These are phyloP conservation scores for Ascaphus truei DNA, from an alignment of 2,113 vertebrate species.

Conservation along the genomic window DNA sequence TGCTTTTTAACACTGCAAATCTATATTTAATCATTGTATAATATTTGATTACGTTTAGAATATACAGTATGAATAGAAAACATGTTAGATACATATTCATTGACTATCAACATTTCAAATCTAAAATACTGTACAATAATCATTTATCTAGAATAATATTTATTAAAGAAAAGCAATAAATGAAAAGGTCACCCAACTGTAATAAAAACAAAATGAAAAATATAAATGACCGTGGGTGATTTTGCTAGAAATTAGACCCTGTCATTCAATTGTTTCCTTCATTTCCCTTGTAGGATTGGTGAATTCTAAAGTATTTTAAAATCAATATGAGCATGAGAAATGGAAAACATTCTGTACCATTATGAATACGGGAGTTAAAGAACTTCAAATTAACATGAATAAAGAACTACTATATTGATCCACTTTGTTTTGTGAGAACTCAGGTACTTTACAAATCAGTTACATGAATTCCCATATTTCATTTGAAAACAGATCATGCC, in stretches of 20 bases:
- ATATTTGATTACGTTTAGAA: not conserved
- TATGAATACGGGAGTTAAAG: not conserved
- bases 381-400: slow-evolving; percentile 2
- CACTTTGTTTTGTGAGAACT: not conserved
- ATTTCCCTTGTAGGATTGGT: not conserved
- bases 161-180: not conserved
- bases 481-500: not conserved
- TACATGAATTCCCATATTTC: not conserved
- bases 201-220: not conserved
- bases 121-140: slow-evolving; percentile 13
- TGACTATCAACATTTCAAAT: not conserved
- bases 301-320: slow-evolving; percentile 1
- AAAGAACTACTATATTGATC: slow-evolving; percentile 21
- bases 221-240: not conserved
- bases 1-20: no score
- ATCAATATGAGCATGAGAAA: not conserved
- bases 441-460: not conserved
- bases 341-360: not conserved
- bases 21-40: slow-evolving; percentile 9
- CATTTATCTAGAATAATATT: slow-evolving; percentile 11
- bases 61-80: not conserved
- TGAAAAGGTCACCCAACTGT: slow-evolving; percentile 1
- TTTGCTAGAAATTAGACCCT: not conserved
- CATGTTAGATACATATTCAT: slow-evolving; percentile 3
- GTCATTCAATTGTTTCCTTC: not conserved